Evolutionary conservation across 2,113 vertebrate species (phyloP), one percentile per base, ranked within the genome.

Genomic region (Verasper variegatus): DNA sequence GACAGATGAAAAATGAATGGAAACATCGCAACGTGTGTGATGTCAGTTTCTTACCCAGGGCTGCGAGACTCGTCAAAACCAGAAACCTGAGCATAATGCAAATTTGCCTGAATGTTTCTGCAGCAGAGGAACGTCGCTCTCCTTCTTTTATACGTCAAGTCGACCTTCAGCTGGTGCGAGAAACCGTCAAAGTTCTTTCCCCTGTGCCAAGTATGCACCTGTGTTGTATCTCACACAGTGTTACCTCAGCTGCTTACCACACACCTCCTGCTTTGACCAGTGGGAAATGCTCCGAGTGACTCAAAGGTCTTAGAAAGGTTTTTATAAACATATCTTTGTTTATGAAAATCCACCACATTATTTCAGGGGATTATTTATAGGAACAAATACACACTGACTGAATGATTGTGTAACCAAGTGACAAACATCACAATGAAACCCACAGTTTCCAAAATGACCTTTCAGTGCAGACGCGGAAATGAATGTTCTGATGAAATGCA

Each of bases 61-160:
- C 90, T 60, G 88, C 76, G 8, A 93, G 79, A 47, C 71, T 81
- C 27, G 86, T 84, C 42, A 96, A 88, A 79, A 95, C 21, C 37
- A 96, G 61, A 86, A 95, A 83, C 75, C 70, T 81, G 60, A 96
- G 84, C 96, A 96, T 96, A 90, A 89, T 94, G 83, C 76, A 71
- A 42, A 42, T 42, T 73, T 77, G 54, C 0, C 79, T 24, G 20
- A 82, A 80, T 0, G 4, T 65, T 62, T 89, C 65, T 76, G 47
- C 66, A 21, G 26, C 18, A 54, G 57, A 3, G 11, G 0, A 66
- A 27, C 1, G 9, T 37, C 49, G 24, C 49, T 54, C 37, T 2
- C 20, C 6, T 31, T 56, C 76, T 90, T 91, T 92, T 93, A 93
- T 92, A 88, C 54, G 54, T 24, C 4, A 31, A 35, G 6, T 7